phyloP scores from a whole-genome alignment of 2,888 invertebrate genomes.

The Creontiades dilutus region DNA sequence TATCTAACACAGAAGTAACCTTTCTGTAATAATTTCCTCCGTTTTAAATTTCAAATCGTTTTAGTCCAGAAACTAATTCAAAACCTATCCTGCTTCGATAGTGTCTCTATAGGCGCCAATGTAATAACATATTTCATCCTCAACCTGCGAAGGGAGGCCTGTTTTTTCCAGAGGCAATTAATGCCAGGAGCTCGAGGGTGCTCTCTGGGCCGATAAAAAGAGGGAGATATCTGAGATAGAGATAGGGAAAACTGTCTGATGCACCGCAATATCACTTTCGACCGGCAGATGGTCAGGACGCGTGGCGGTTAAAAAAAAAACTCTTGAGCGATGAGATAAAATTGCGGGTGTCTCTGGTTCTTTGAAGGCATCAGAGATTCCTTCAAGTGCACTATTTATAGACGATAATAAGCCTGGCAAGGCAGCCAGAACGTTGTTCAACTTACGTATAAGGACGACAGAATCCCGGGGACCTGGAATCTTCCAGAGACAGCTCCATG shows the following conservation, averaged over 20 bases:
- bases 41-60: no score
- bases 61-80: no score
- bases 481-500: no score
- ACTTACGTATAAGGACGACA: no score
- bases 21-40: no score
- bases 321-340: neutral
- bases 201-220: neutral
- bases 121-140: slow-evolving; percentile 5
- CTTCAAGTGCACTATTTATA: slow-evolving; percentile 18
- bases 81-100: no score
- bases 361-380: neutral
- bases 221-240: slow-evolving; percentile 10
- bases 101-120: no score
- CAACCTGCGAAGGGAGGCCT: neutral
- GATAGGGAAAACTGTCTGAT: slow-evolving; percentile 24
- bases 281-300: neutral
- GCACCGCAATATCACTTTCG: slow-evolving; percentile 31
- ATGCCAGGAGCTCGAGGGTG: slow-evolving; percentile 3
- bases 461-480: no score
- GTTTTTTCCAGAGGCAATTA: slow-evolving; percentile 1
- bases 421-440: no score
- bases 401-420: neutral
- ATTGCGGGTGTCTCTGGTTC: neutral
- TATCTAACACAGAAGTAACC: no score
- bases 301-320: slow-evolving; percentile 19